Base-by-base conservation (phyloP, 2,113 vertebrate species). In the Rattus norvegicus region DNA sequence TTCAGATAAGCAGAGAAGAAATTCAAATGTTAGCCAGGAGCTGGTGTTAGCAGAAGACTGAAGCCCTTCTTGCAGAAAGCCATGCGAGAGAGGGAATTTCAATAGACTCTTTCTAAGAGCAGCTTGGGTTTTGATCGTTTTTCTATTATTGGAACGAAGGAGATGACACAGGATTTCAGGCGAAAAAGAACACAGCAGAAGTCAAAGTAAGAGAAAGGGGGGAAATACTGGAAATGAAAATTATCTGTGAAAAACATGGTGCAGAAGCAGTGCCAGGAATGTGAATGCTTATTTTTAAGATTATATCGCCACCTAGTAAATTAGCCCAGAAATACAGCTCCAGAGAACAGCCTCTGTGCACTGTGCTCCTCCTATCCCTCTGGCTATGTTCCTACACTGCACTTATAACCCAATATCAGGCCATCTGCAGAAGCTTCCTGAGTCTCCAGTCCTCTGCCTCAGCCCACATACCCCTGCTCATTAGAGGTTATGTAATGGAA, bases 301-400 rank as follows among this genome's bases (percentile, higher is more conserved):
- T 97, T 95, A 96, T 96, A 97, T 98, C 98, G 98, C 98, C 98
- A 98, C 98, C 98, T 99, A 97, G 97, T 98, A 98, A 97, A 92
- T 92, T 95, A 95, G 72, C 52, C 54, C 88, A 91, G 97, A 98
- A 98, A 95, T 65, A 56, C 98, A 98, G 0, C 0, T 24, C 52
- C 24, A 65, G 30, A 56, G 83, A 76, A 94, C 4, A 79, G 0
- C 24, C 28, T 77, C 49, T 36, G 28, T 26, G 1, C 0, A 2
- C 49, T 7, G 20, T 26, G 67, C 20, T 47, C 22, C 49, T 14
- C 43, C 43, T 43, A 56, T 47, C 52, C 63, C 84, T 91, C 67
- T 43, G n/a, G 0, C 4, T 4, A 39, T 7, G 22, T 67, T 92
- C 59, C 52, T 7, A 0, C 2, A 0, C 76, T 72, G 47, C 14